Evolutionary conservation across 2,888 invertebrate genomes (phyloP).

Genomic region (Caenorhabditis sp.): DNA sequence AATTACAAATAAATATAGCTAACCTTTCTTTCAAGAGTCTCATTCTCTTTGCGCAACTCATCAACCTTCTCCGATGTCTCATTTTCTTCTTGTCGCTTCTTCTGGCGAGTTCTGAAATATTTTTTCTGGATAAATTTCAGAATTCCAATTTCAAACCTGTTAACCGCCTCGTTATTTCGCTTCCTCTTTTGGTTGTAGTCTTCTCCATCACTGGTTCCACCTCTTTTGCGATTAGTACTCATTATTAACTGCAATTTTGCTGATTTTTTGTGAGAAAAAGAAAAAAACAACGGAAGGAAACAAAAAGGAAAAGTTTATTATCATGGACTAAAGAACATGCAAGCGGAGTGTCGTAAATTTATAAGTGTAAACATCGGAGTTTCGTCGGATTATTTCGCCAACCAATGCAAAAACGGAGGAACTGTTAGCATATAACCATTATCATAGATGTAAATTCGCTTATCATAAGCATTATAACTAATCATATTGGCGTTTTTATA

Average conservation of each 20-base stretch:
- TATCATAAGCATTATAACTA: conserved; percentile 70
- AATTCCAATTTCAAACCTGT: too few species aligned
- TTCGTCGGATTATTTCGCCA: conserved; percentile 53
- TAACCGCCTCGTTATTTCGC: conserved; percentile 70
- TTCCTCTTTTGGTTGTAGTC: conserved; percentile 66
- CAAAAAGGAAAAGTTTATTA: too few species aligned
- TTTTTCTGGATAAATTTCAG: conserved; percentile 9
- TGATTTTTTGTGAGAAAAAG: neutral
- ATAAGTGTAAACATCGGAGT: too few species aligned
- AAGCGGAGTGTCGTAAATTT: conserved; percentile 22
- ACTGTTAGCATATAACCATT: conserved; percentile 70
- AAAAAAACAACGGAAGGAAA: too few species aligned
- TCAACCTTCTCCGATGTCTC: conserved; percentile 65
- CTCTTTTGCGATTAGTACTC: conserved; percentile 32
- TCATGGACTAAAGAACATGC: conserved; percentile 17
- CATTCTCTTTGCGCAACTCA: conserved; percentile 66
- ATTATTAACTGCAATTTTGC: too few species aligned
- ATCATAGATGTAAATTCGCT: conserved; percentile 70
- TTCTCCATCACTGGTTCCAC: conserved; percentile 23
- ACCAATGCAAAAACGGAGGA: conserved; percentile 68
- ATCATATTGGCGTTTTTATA: conserved; percentile 70
- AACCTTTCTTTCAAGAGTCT: conserved; percentile 65
- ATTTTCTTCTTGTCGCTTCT: conserved; percentile 68
- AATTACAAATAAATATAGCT: neutral
- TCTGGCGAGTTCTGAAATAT: conserved; percentile 62